These are phyloP conservation scores for Archocentrus centrarchus DNA, from an alignment of 2,113 vertebrate species.

Conservation along the genomic window DNA sequence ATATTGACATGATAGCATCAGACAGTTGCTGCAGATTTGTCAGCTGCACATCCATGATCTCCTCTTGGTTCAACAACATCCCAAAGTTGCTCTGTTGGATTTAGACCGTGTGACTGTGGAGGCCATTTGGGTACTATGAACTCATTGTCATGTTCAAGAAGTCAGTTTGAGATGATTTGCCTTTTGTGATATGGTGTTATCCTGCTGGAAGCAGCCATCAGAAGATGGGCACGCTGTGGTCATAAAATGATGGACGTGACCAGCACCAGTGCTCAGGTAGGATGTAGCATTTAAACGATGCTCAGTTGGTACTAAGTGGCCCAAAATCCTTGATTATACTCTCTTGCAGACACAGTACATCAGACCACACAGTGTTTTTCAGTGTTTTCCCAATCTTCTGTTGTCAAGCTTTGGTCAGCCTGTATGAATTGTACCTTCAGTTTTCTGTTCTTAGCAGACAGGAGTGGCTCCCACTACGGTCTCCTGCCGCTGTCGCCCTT, in stretches of 20 bases:
- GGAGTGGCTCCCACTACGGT: background rate
- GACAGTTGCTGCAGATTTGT: background rate
- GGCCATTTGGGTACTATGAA: background rate
- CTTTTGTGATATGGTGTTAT: too few species aligned
- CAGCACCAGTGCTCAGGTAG: background rate
- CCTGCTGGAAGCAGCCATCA: too few species aligned
- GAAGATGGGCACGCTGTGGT: background rate
- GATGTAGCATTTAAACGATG: background rate
- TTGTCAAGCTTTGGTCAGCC: background rate
- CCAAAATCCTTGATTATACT: background rate
- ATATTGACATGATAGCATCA: background rate
- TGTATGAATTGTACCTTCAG: background rate
- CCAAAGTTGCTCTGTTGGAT: too few species aligned
- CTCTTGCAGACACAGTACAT: rapidly evolving
- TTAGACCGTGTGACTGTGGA: background rate
- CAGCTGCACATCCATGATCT: too few species aligned
- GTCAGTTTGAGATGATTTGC: too few species aligned
- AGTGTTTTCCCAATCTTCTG: background rate
- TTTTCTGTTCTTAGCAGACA: background rate
- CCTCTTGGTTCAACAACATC: too few species aligned
- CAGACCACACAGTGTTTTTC: background rate
- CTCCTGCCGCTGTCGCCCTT: background rate
- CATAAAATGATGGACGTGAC: background rate
- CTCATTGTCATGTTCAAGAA: too few species aligned
- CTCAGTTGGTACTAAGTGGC: too few species aligned